These are phyloP conservation scores for Orthonevra nobilis DNA, from an alignment of 2,888 invertebrate genomes.

Conservation along the genomic window DNA sequence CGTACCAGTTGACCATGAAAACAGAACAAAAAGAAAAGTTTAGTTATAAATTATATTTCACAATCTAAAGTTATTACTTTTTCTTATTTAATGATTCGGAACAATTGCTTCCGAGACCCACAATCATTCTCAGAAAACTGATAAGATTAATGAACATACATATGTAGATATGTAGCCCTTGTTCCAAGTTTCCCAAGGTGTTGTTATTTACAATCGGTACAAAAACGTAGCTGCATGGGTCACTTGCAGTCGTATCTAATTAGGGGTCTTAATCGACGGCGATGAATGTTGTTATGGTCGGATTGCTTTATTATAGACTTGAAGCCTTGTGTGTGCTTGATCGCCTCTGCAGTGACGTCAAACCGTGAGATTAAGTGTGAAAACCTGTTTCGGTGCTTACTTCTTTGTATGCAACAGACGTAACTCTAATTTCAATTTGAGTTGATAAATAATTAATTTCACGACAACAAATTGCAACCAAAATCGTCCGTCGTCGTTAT, in stretches of 20 bases:
- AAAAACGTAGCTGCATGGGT: conserved; percentile 9
- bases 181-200: neutral
- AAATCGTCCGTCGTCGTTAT: neutral
- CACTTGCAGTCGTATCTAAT: conserved; percentile 32
- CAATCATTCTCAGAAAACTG: neutral
- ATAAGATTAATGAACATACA: neutral
- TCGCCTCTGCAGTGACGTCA: conserved; percentile 52
- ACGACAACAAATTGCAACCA: too few species aligned
- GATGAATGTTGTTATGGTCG: conserved; percentile 24
- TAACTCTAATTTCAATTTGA: too few species aligned
- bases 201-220: neutral
- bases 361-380: neutral
- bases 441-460: too few species aligned
- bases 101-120: too few species aligned
- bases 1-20: conserved; percentile 33
- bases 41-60: neutral
- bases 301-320: conserved; percentile 29
- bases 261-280: conserved; percentile 40
- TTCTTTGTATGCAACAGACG: conserved; percentile 2
- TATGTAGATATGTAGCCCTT: neutral
- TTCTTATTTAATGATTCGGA: neutral
- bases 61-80: too few species aligned
- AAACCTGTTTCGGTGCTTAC: conserved; percentile 36
- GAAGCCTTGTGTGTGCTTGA: conserved; percentile 10
- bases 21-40: neutral